These are phyloP conservation scores for Calvadosia cruxmelitensis DNA, from an alignment of 30 jellyfish, hydroid and myxozoan genomes.

Conservation along the genomic window DNA sequence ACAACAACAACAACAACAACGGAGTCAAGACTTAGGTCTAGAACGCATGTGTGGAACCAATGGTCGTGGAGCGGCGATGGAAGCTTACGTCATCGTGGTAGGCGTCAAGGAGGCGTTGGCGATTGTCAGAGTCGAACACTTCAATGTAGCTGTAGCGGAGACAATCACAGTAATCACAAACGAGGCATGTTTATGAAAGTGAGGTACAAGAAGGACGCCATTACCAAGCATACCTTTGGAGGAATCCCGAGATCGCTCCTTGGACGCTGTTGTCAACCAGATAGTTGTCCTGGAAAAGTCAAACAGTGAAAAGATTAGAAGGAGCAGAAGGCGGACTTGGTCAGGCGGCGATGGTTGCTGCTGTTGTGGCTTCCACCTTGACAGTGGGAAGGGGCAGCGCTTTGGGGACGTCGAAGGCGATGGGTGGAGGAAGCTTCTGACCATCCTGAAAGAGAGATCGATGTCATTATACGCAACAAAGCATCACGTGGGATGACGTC, in stretches of 20 bases:
- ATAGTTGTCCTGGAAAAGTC: not conserved
- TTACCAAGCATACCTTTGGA: not conserved
- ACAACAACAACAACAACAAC: not conserved
- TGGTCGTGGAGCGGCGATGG: too few relatives aligned
- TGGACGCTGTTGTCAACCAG: not conserved
- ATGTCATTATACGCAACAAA: too few relatives aligned
- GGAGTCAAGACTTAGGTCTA: not conserved
- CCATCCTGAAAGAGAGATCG: not conserved
- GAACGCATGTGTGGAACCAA: too few relatives aligned
- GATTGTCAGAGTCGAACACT: not conserved
- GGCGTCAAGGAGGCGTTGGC: not conserved
- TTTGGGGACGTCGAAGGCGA: not conserved
- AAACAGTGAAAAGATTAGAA: not conserved
- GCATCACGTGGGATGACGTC: too few relatives aligned
- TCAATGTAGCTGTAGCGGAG: not conserved
- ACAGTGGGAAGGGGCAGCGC: not conserved
- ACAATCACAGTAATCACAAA: not conserved
- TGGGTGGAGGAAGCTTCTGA: not conserved
- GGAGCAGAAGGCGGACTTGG: too few relatives aligned
- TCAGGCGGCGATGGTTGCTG: too few relatives aligned
- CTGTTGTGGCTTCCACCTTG: too few relatives aligned
- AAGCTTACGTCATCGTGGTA: not conserved
- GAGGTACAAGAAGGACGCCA: too few relatives aligned
- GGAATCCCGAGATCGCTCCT: not conserved
- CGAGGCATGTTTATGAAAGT: too few relatives aligned